These are phyloP conservation scores for Nebria ingens DNA, from an alignment of 1,140 invertebrate genomes.

Conservation along the genomic window DNA sequence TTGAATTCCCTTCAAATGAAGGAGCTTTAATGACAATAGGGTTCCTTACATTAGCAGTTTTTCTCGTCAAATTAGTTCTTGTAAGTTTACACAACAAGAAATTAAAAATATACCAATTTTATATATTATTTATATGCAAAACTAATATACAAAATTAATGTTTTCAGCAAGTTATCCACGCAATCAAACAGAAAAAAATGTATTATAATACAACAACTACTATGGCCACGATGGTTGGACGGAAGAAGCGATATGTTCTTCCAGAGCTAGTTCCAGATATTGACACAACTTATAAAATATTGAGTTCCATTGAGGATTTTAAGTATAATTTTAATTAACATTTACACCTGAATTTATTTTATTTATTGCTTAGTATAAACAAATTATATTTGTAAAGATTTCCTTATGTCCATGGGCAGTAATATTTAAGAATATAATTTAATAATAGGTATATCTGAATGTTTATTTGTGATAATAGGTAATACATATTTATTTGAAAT, in stretches of 20 bases:
- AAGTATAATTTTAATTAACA: neutral
- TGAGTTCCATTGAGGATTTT: conserved; percentile 24
- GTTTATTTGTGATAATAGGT: too few species aligned
- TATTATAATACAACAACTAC: conserved; percentile 17
- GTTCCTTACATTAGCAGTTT: conserved; percentile 73
- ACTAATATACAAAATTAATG: conserved; percentile 13
- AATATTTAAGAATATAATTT: too few species aligned
- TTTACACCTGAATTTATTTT: neutral
- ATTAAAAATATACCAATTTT: conserved; percentile 1
- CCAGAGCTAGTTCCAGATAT: conserved; percentile 8
- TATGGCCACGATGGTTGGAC: conserved; percentile 19
- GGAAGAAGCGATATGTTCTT: conserved; percentile 17
- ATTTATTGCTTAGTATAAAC: neutral
- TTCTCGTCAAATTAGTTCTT: conserved; percentile 69
- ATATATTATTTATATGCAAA: neutral
- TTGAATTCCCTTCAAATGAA: conserved; percentile 69
- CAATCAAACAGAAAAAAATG: conserved; percentile 35
- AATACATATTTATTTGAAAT: too few species aligned
- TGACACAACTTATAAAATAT: conserved; percentile 16
- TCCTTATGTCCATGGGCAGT: too few species aligned
- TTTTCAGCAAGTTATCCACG: conserved; percentile 38
- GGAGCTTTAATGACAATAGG: conserved; percentile 68
- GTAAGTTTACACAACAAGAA: conserved; percentile 37
- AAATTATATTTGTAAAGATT: too few species aligned
- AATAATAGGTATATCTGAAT: too few species aligned